phyloP scores from a whole-genome alignment of 2,888 invertebrate species.

The Pinctada fucata region DNA sequence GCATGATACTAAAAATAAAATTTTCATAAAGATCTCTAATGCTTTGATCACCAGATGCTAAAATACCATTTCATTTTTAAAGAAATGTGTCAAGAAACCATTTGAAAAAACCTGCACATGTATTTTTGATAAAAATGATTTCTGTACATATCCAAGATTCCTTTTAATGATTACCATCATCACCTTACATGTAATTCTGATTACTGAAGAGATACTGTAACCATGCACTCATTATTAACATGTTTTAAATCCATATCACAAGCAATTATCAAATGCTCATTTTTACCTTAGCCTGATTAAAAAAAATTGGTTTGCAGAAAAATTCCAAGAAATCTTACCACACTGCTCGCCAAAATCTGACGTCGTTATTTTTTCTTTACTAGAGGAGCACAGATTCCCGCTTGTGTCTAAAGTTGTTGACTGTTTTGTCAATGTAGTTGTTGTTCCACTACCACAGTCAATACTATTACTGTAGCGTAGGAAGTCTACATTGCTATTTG shows the following conservation, averaged over 20 bases:
- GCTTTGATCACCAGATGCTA: background rate
- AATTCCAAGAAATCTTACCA: conserved; percentile 6
- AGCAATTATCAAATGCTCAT: too few species aligned
- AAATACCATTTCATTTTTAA: background rate
- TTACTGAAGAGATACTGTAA: too few species aligned
- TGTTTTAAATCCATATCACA: too few species aligned
- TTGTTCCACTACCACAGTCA: background rate
- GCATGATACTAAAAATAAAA: conserved; percentile 31
- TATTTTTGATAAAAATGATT: background rate
- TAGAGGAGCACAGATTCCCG: conserved; percentile 5
- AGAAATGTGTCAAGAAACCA: background rate
- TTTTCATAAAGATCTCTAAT: background rate
- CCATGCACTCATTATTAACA: too few species aligned
- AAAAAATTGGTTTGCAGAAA: too few species aligned
- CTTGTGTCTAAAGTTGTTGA: background rate
- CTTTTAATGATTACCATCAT: background rate
- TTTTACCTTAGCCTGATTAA: too few species aligned
- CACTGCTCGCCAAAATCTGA: background rate
- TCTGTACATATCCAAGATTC: background rate
- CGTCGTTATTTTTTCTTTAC: background rate
- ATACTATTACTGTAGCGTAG: background rate
- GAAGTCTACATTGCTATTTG: too few species aligned
- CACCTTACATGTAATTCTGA: too few species aligned
- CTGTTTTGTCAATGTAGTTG: background rate
- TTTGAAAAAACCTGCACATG: background rate